A percentile compares a stretch with the other conserved stretches of the same genome.
These are phyloP conservation scores for Heliconius congener DNA, from an alignment of 1,140 invertebrate genomes.

Conservation along the genomic window DNA sequence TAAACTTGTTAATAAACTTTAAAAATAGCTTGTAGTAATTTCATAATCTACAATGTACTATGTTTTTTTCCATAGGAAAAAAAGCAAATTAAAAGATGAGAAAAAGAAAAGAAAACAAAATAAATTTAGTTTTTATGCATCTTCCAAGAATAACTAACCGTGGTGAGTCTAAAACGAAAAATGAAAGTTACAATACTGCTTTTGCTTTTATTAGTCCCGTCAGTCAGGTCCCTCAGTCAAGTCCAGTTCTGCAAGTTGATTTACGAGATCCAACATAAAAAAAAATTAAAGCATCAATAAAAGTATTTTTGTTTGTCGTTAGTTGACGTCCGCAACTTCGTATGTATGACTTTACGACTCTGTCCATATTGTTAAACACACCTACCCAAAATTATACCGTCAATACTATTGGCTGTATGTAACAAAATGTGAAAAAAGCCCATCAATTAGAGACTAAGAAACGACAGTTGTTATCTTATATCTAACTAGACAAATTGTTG, in stretches of 20 bases:
- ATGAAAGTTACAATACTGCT: neutral
- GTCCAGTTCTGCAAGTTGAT: neutral
- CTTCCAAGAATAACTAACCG: neutral
- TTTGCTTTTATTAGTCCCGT: neutral
- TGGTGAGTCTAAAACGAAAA: neutral
- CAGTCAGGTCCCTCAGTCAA: neutral
- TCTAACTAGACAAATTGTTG: no score
- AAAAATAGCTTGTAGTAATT: no score
- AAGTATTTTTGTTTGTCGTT: neutral
- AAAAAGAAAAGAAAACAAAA: neutral
- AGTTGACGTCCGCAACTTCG: neutral
- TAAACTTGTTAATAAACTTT: no score
- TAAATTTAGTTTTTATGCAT: slow-evolving; percentile 1
- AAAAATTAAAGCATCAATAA: neutral
- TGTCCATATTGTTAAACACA: no score
- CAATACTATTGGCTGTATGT: no score
- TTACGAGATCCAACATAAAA: neutral
- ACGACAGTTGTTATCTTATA: no score
- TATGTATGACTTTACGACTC: neutral
- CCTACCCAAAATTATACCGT: no score
- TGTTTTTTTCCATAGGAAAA: no score
- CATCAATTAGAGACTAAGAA: no score
- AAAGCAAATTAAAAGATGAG: neutral
- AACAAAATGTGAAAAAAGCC: no score
- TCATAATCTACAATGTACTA: no score